phyloP scores from a whole-genome alignment of 2,888 invertebrate genomes.

The Drosophila seclusa region DNA sequence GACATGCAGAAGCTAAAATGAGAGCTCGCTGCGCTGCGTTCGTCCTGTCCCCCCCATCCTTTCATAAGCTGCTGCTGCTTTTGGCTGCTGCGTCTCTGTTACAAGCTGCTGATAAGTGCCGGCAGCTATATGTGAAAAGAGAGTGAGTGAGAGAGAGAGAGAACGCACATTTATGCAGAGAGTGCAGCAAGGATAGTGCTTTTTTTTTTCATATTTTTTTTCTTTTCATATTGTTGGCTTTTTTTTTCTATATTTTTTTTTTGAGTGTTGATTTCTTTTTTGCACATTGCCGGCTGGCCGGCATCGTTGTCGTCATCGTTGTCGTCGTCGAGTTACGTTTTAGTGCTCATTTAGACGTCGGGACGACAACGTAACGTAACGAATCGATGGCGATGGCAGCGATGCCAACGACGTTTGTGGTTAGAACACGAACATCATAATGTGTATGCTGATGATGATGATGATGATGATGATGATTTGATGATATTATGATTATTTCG shows the following conservation, averaged over 20 bases:
- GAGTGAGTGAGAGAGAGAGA: slow-evolving; percentile 9
- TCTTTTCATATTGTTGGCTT: slow-evolving; percentile 1
- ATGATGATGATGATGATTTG: slow-evolving; percentile 10
- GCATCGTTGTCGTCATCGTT: slow-evolving; percentile 39
- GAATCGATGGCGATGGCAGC: slow-evolving; percentile 26
- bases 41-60: slow-evolving; percentile 20
- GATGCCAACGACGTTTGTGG: slow-evolving; percentile 55
- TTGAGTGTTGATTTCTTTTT: slow-evolving; percentile 9
- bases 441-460: slow-evolving; percentile 20
- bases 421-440: slow-evolving; percentile 45
- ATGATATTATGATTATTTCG: slow-evolving; percentile 15
- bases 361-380: slow-evolving; percentile 66
- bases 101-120: slow-evolving; percentile 48
- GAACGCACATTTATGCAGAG: slow-evolving; percentile 11
- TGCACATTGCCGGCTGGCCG: slow-evolving; percentile 59
- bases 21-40: slow-evolving; percentile 20
- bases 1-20: slow-evolving; percentile 9
- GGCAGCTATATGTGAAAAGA: slow-evolving; percentile 14
- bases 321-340: slow-evolving; percentile 62
- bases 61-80: slow-evolving; percentile 32
- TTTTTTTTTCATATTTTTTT: slow-evolving; percentile 5
- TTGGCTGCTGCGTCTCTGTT: slow-evolving; percentile 71
- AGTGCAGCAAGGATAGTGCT: slow-evolving; percentile 47
- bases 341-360: slow-evolving; percentile 81
- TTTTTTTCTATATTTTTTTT: slow-evolving; percentile 8